Evolutionary conservation across 2,113 vertebrate species (phyloP), one percentile per base, ranked within the genome.

Genomic region (Clarias magur): DNA sequence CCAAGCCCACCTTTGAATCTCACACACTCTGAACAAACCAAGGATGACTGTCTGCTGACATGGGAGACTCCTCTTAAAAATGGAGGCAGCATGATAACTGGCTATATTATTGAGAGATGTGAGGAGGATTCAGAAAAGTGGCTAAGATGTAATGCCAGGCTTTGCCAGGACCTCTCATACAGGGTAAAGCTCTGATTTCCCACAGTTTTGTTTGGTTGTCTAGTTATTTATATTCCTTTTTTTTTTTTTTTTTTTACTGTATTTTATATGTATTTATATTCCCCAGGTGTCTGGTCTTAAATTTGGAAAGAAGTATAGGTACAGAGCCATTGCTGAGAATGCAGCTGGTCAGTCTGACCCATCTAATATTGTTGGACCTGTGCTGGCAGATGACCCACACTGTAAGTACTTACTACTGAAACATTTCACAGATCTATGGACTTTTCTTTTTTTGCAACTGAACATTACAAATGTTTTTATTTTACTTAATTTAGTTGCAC

Each of bases 321-420:
- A 99, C 88, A 96, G 96, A 94, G 97, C 97, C 30, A 96, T 95
- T 91, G 98, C 98, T 93, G 97, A 99, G 95, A 99, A 99, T 86
- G 97, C 96, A 60, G 98, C 97, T 70, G 98, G 98, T 80, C 83
- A 99, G 86, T 99, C 98, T 75, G 97, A 98, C 87, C 97, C 98
- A 72, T 96, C 97, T 0, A 98, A 97, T 75, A 93, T 93, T 87
- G 94, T 98, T 88, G 98, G 98, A 70, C 98, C 98, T 80, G 95
- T 99, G 82, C 94, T 97, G 59, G 98, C 98, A 82, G 98, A 99
- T 88, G 98, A 99, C 92, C 82, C 94, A 59, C 96, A 96, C 67
- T 93, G 98, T 99, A 94, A 95, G 92, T 82, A 11, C 6, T 48
- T 48, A 48, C 6, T 8, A 48, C 79, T 90, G 27, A 59, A 7